Evolutionary conservation across 2,113 vertebrate species (phyloP).

Genomic region (Xenopus borealis): DNA sequence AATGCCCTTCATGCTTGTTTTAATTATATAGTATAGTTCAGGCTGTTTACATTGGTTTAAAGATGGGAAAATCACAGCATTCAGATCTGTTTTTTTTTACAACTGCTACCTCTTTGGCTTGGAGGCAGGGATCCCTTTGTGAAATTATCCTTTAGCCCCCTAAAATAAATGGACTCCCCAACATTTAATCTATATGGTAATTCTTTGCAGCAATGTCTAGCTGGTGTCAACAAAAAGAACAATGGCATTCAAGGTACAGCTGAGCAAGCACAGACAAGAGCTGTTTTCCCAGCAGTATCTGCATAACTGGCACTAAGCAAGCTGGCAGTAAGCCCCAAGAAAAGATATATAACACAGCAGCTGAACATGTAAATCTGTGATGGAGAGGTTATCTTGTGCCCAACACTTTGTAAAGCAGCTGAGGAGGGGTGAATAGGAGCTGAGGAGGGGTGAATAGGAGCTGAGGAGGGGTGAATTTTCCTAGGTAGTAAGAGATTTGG

Average conservation of each 20-base stretch:
- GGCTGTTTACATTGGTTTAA: not conserved
- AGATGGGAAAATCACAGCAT: too few species aligned
- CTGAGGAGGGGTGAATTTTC: too few species aligned
- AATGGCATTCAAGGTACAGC: not conserved
- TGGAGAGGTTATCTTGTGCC: too few species aligned
- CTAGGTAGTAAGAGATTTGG: too few species aligned
- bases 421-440: too few species aligned
- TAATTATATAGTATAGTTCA: not conserved
- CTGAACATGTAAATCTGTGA: too few species aligned
- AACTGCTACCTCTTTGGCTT: not conserved
- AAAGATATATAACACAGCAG: not conserved
- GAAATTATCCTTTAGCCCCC: not conserved
- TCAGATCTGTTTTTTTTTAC: not conserved
- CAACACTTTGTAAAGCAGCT: too few species aligned
- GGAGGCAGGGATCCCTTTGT: not conserved
- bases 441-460: too few species aligned
- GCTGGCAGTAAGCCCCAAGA: not conserved
- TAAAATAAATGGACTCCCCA: not conserved
- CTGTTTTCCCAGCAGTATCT: not conserved
- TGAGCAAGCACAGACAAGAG: not conserved
- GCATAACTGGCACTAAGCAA: not conserved
- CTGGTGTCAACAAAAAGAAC: not conserved
- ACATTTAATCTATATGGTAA: slow-evolving; percentile 38
- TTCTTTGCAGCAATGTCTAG: not conserved
- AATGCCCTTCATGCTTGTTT: not conserved